Percentiles rank a stretch among this genome's conserved stretches.
These are phyloP conservation scores for Bos taurus DNA, from an alignment of 2,113 vertebrate species.

Conservation along the genomic window ARS-UCD2.0 NC_037332.1:49788501-49789000, in stretches of 20 bases:
- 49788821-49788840: not conserved
- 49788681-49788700: not conserved
- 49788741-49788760: not conserved
- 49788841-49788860: not conserved
- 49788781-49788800: not conserved
- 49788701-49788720: slow-evolving; percentile 3
- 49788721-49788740: not conserved
- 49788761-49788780: not conserved
- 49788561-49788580: not conserved
- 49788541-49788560: not conserved
- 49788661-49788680: not conserved
- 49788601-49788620: slow-evolving; percentile 13
- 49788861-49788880: slow-evolving; percentile 5
- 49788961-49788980: not conserved
- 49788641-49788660: not conserved
- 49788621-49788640: not conserved
- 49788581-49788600: not conserved
- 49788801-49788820: not conserved
- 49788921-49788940: not conserved
- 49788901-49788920: not conserved
- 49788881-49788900: slow-evolving; percentile 3
- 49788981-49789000: not conserved
- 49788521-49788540: not conserved
- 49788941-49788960: not conserved
- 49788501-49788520: not conserved